phyloP scores from a whole-genome alignment of 2,113 vertebrate genomes.

The Actinemys pallida region DNA sequence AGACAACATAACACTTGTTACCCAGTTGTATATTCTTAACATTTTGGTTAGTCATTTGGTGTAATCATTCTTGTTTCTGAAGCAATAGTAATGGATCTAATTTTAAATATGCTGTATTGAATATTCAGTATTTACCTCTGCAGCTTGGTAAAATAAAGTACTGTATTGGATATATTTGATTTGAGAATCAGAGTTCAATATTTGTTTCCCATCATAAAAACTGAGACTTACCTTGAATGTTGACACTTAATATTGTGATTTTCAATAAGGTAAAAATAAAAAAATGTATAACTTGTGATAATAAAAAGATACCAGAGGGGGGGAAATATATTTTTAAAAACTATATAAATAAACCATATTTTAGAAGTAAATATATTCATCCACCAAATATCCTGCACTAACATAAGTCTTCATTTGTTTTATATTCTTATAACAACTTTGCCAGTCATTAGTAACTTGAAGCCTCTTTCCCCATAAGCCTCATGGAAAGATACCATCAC shows the following conservation, averaged over 20 bases:
- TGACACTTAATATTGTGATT: background rate
- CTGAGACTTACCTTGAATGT: background rate
- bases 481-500: too few species aligned
- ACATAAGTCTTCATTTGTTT: background rate
- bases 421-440: too few species aligned
- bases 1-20: background rate
- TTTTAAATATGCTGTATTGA: constrained; percentile 27
- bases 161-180: constrained; percentile 31
- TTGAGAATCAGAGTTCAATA: background rate
- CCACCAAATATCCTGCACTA: background rate
- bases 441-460: too few species aligned
- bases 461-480: too few species aligned
- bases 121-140: background rate
- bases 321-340: background rate
- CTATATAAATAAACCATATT: background rate
- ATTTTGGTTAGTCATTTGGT: constrained; percentile 18
- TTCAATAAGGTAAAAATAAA: background rate
- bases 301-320: background rate
- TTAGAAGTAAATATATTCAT: background rate
- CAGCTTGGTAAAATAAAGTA: background rate
- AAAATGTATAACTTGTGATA: background rate
- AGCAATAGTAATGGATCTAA: constrained; percentile 30
- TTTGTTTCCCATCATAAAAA: background rate
- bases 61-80: constrained; percentile 43
- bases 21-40: constrained; percentile 19